Base-by-base conservation (phyloP, 2,113 vertebrate species). In the Oryzias javanicus region DNA sequence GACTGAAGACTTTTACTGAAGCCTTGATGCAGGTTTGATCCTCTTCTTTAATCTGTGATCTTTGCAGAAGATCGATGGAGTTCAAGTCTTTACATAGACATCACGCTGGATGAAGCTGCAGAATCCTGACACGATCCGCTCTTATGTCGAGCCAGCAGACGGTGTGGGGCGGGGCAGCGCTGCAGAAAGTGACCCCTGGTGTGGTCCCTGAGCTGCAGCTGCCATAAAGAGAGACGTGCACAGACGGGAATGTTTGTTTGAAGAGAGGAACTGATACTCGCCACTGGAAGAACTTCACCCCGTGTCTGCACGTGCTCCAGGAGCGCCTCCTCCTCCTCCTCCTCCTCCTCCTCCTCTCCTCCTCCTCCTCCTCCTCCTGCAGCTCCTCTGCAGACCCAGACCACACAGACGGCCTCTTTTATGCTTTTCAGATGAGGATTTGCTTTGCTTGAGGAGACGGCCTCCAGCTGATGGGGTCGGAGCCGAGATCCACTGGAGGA, bases 241-340 rank as follows among this genome's bases (percentile, higher is more conserved):
- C 80, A 82, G 88, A 85, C 76, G 62, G 42, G 67, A 80, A 54
- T 81, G 71, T 82, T 83, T 91, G 89, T 81, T 90, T 88, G 61
- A 84, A 83, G 72, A 89, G 82, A 83, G 89, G 91, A 89, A 85
- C 84, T 90, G 88, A 92, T 90, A 84, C 79, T 85, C 81, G 85
- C 84, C 88, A 90, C 62, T 90, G 84, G 77, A 94, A 93, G 91
- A 93, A 92, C 90, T 89, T 87, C 79, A 78, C 65, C 87, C 67
- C 67, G 87, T 89, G 82, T 83, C 76, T 82, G 79, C 75, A 64
- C 80, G 80, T 81, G 74, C 80, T 82, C 75, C 79, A 77, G 79
- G 82, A 87, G 86, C 35, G 70, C 59, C 63, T 48, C 47, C 70
- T 84, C 84, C 78, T 73, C 70, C 74, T 49, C 60, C 54, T 82